A percentile compares a stretch with the other conserved stretches of the same genome.
These are phyloP conservation scores for Spongia lamella DNA, from an alignment of 37 sponge, comb jelly and placozoan genomes.

Conservation along the genomic window DNA sequence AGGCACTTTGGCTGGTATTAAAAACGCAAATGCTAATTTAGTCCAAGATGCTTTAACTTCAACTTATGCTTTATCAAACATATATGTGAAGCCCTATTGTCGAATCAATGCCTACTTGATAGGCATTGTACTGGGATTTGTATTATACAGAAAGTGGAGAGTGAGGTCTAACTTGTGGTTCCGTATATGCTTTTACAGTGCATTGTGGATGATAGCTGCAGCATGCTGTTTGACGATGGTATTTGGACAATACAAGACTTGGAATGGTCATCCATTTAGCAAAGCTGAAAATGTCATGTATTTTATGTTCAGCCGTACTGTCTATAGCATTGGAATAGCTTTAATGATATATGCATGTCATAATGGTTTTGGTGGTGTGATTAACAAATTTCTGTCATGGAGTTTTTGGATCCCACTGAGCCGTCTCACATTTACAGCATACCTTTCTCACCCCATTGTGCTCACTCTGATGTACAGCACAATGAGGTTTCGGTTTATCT, in stretches of 20 bases:
- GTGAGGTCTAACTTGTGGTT: constrained; percentile 1
- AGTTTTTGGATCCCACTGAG: constrained; percentile 85
- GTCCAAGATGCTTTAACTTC: constrained; percentile 6
- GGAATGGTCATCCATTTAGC: constrained; percentile 48
- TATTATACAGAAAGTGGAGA: constrained; percentile 44
- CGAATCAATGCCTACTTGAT: constrained; percentile 75
- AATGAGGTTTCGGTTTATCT: constrained; percentile 30
- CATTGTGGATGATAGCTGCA: constrained; percentile 37
- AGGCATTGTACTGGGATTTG: constrained; percentile 75
- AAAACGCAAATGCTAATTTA: constrained; percentile 30
- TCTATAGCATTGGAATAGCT: constrained; percentile 70
- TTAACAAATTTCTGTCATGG: constrained; percentile 76
- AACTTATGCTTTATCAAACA: not conserved
- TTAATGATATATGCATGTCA: constrained; percentile 74
- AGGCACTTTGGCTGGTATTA: constrained; percentile 54
- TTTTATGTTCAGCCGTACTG: constrained; percentile 48
- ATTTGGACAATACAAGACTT: constrained; percentile 60
- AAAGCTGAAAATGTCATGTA: constrained; percentile 66
- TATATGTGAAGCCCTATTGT: constrained; percentile 73
- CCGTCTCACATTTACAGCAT: constrained; percentile 83
- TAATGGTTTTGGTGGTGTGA: constrained; percentile 74
- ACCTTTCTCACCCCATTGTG: constrained; percentile 82
- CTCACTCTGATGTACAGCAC: constrained; percentile 37
- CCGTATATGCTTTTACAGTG: constrained; percentile 15
- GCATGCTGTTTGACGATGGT: constrained; percentile 20